Conservation (phyloP, 2,888 invertebrate species). For the Himalopsyche tibetana region DNA sequence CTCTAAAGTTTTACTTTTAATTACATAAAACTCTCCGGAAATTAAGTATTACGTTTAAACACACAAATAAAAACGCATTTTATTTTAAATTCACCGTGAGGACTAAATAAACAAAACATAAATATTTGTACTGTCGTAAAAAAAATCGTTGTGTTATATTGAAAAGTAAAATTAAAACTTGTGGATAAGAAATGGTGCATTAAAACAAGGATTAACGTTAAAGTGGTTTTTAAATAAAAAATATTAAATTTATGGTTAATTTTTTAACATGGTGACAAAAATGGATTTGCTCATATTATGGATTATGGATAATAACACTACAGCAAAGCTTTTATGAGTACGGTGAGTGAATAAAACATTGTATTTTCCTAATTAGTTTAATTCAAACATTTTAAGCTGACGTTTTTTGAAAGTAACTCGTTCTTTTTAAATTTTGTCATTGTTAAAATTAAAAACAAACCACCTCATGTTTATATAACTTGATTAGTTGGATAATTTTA, state of each 20-base stretch:
- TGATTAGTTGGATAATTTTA: too few relatives aligned
- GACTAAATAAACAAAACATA: neutral
- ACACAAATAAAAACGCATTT: neutral
- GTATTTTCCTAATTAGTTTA: too few relatives aligned
- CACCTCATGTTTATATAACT: too few relatives aligned
- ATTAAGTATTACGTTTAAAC: slow-evolving; percentile 25
- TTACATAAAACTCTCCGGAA: slow-evolving; percentile 47
- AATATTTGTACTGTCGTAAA: neutral
- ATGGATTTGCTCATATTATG: slow-evolving; percentile 59
- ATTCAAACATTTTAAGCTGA: too few relatives aligned
- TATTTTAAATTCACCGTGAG: slow-evolving; percentile 24
- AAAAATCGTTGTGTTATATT: slow-evolving; percentile 39
- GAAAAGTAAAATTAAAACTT: slow-evolving; percentile 40
- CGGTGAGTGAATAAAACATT: slow-evolving; percentile 34
- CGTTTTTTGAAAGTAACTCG: too few relatives aligned
- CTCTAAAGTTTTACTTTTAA: slow-evolving; percentile 50
- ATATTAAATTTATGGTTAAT: slow-evolving; percentile 44
- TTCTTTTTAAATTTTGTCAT: too few relatives aligned
- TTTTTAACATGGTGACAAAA: slow-evolving; percentile 52
- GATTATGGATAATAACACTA: slow-evolving; percentile 56
- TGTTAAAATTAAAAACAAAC: too few relatives aligned
- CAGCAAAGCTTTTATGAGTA: neutral
- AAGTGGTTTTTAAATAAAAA: slow-evolving; percentile 1
- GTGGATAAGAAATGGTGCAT: slow-evolving; percentile 36
- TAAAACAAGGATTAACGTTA: slow-evolving; percentile 13